These are phyloP conservation scores for Ariopsis seemanni DNA, from an alignment of 2,113 vertebrate genomes.

Conservation along the genomic window DNA sequence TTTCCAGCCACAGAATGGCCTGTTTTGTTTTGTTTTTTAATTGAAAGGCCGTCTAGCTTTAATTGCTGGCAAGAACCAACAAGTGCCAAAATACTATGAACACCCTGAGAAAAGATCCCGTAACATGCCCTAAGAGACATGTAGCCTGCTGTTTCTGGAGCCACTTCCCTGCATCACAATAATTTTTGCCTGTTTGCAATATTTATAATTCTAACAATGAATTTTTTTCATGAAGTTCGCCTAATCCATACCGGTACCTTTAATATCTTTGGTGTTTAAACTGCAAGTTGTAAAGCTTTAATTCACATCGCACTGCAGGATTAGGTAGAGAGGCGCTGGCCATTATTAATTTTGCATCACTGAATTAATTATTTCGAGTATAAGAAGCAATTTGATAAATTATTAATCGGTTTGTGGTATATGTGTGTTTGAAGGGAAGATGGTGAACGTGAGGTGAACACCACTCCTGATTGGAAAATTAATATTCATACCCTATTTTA, in stretches of 20 bases:
- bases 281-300: slow-evolving; percentile 56
- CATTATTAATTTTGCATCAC: slow-evolving; percentile 87
- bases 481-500: slow-evolving; percentile 87
- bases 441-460: slow-evolving; percentile 69
- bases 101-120: too few species aligned
- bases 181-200: slow-evolving; percentile 11
- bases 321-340: slow-evolving; percentile 49
- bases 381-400: slow-evolving; percentile 91
- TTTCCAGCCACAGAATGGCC: too few species aligned
- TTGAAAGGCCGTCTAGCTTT: too few species aligned
- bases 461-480: slow-evolving; percentile 81
- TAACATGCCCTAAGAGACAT: not conserved
- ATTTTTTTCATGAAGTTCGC: slow-evolving; percentile 29
- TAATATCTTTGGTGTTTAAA: slow-evolving; percentile 54
- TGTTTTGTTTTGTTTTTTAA: too few species aligned
- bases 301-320: slow-evolving; percentile 64
- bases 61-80: not conserved
- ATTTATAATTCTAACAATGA: not conserved
- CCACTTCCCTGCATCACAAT: slow-evolving; percentile 34
- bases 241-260: slow-evolving; percentile 31
- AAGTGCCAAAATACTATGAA: not conserved
- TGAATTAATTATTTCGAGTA: slow-evolving; percentile 89
- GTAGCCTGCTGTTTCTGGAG: not conserved
- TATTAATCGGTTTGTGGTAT: slow-evolving; percentile 81
- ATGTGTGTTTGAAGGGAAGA: slow-evolving; percentile 59